These are phyloP conservation scores for Cebidichthys violaceus DNA, from an alignment of 2,113 vertebrate species.

Conservation along the genomic window DNA sequence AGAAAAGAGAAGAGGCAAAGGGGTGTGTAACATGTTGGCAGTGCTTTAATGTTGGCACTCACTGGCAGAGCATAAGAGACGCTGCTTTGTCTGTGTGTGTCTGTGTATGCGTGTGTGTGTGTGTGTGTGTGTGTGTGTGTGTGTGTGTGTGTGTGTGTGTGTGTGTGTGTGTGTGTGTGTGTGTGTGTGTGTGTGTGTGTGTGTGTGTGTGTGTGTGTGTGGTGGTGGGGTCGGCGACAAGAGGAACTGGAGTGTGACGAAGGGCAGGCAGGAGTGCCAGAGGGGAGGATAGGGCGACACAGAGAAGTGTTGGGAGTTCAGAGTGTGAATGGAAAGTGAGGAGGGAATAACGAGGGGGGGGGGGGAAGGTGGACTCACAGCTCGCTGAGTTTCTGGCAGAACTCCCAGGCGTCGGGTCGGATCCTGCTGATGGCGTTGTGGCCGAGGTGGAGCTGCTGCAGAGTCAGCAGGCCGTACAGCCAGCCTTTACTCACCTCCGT, in stretches of 20 bases:
- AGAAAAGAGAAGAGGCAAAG: constrained; percentile 45
- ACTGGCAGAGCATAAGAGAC: constrained; percentile 48
- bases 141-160: constrained; percentile 25
- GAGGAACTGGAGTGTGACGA: constrained; percentile 65
- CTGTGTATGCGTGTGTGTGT: constrained; percentile 52
- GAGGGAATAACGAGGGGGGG: constrained; percentile 41
- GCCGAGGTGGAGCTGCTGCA: constrained; percentile 95
- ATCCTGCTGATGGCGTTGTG: constrained; percentile 95
- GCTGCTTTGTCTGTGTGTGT: constrained; percentile 52
- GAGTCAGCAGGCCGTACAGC: constrained; percentile 94
- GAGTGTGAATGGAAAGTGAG: constrained; percentile 68
- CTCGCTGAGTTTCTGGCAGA: constrained; percentile 96
- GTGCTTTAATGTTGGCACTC: constrained; percentile 59
- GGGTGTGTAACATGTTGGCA: constrained; percentile 62
- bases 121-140: constrained; percentile 25
- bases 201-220: constrained; percentile 33
- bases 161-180: too few relatives aligned
- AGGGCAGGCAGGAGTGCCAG: constrained; percentile 55
- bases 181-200: constrained; percentile 48
- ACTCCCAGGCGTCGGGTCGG: constrained; percentile 95
- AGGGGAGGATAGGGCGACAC: constrained; percentile 63
- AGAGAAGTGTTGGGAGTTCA: constrained; percentile 85
- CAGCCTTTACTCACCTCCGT: constrained; percentile 97
- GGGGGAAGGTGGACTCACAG: constrained; percentile 90
- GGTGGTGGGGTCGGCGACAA: not conserved